Conservation (phyloP, 2,888 invertebrate genomes). For the Chrysolina americana region DNA sequence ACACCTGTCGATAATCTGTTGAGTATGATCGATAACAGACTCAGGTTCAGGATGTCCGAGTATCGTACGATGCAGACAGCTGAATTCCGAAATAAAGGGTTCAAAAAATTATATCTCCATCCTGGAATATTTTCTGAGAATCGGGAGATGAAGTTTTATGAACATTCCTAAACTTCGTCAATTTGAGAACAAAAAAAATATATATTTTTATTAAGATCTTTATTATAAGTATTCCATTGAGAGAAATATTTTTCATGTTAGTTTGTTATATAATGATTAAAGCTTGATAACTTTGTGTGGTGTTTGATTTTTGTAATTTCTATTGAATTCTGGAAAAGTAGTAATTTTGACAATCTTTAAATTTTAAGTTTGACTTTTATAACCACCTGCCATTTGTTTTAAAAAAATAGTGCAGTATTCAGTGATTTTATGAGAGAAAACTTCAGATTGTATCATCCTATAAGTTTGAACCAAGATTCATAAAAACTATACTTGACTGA, state of each 20-base stretch:
- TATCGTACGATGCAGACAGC: slow-evolving; percentile 74
- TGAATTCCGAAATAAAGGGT: slow-evolving; percentile 76
- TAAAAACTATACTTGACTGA: no score
- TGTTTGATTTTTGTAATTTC: not conserved
- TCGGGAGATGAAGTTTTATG: slow-evolving; percentile 48
- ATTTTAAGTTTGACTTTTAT: no score
- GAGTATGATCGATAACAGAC: slow-evolving; percentile 73
- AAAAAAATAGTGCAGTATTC: no score
- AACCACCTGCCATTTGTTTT: no score
- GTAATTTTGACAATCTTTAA: no score
- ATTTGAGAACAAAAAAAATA: not conserved
- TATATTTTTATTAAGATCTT: slow-evolving; percentile 12
- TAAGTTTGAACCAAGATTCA: no score
- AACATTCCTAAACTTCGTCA: not conserved
- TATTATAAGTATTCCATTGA: not conserved
- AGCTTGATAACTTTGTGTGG: not conserved
- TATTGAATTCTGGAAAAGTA: no score
- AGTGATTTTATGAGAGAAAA: no score
- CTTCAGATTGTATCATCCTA: no score
- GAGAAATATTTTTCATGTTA: not conserved
- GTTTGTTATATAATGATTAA: not conserved
- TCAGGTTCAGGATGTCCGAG: slow-evolving; percentile 67
- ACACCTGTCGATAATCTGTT: slow-evolving; percentile 77
- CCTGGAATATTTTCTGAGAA: slow-evolving; percentile 74
- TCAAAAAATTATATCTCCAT: slow-evolving; percentile 78